phyloP scores from a whole-genome alignment of 2,113 vertebrate species.

The Cottus gobio region DNA sequence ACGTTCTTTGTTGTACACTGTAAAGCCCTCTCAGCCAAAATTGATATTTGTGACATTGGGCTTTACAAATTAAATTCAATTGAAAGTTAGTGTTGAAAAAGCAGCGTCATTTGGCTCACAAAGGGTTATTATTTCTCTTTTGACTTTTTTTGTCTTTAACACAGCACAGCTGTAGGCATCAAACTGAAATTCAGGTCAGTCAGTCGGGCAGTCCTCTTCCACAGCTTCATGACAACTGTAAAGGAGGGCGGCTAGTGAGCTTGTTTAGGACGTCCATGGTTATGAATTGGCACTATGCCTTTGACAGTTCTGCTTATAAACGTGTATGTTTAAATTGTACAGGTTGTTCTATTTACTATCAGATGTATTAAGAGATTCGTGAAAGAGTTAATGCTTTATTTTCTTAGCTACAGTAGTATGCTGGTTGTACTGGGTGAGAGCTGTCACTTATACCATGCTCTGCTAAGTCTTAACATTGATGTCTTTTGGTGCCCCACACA shows the following conservation, averaged over 20 bases:
- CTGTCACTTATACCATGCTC: neutral
- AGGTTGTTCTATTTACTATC: neutral
- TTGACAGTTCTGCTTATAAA: neutral
- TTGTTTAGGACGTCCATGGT: conserved; percentile 21
- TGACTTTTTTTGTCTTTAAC: neutral
- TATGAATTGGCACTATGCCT: conserved; percentile 2
- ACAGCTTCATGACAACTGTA: conserved; percentile 7
- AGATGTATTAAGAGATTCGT: neutral
- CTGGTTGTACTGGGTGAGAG: neutral
- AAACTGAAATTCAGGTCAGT: conserved; percentile 51
- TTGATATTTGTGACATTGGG: neutral
- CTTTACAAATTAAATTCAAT: neutral
- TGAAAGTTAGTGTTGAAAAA: conserved; percentile 10
- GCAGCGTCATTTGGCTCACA: conserved; percentile 19
- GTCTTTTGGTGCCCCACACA: neutral
- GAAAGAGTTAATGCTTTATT: neutral
- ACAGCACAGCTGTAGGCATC: conserved; percentile 52
- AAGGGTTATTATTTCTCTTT: neutral
- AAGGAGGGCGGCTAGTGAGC: conserved; percentile 3
- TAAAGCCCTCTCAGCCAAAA: neutral
- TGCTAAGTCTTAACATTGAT: neutral
- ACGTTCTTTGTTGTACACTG: neutral
- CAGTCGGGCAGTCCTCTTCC: conserved; percentile 10
- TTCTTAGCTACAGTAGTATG: neutral
- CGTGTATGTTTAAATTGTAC: neutral